Evolutionary conservation across 2,113 vertebrate genomes (phyloP), one percentile per base, ranked within the genome.

Genomic region (Protobothrops flavoviridis): DNA sequence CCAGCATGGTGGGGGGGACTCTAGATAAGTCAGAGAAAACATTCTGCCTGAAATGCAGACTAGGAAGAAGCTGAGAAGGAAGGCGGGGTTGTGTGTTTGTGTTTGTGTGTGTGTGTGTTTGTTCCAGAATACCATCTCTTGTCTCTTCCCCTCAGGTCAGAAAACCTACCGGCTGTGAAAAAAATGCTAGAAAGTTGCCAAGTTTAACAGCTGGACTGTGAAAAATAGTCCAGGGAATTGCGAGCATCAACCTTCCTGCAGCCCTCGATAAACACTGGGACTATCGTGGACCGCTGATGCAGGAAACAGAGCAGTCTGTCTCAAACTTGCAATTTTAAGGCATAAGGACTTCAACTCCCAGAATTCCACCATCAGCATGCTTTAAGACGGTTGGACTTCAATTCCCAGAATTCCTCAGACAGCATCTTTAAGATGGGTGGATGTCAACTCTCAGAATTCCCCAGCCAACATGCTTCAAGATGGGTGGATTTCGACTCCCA

Each of bases 151-250:
- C 13, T 7, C 15, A 69, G 53, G 64, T 89, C 59, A 85, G 13
- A 20, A 56, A 81, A 56, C 64, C 50, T 48, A 45, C 50, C 87
- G n/a, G 64, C 92, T 64, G 24, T 89, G 87, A 56, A 81, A 81
- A 9, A 15, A 29, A 29, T 3, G 1, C 87, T 2, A 11, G 26
- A 23, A 29, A 52, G 92, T 56, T 81, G 85, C 86, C 39, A 17
- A 50, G 50, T 93, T 93, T 48, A 91, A 93, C 55, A 55, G 89
- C 57, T 39, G 26, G 81, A 33, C 20, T 55, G 85, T 81, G 90
- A 88, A 88, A 90, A 93, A 52, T 26, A 4, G 29, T 23, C 50
- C 20, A 26, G 59, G 11, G 39, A 53, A 85, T 43, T 24, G 50
- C 1, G 23, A 43, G 9, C 52, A 11, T 69, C 48, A 64, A 57